A percentile compares a stretch with the other conserved stretches of the same genome.
Conservation (phyloP, 2,888 invertebrate genomes). For the Leptopilina drosophilae region DNA sequence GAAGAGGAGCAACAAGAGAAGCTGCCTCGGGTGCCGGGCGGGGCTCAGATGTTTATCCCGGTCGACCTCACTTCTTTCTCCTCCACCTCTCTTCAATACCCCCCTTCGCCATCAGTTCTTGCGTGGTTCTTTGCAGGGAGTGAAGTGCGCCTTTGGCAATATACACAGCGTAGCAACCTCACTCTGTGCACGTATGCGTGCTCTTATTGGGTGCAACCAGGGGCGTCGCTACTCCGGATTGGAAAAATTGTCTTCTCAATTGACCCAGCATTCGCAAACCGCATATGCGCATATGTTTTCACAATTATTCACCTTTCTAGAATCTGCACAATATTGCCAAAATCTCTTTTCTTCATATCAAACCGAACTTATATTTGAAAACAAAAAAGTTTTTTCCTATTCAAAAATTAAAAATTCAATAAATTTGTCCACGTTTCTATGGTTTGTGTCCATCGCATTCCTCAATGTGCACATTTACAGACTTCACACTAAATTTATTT, state of each 20-base stretch:
- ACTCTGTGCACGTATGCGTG: conserved; percentile 61
- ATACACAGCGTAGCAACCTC: conserved; percentile 57
- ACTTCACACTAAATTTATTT: too few species aligned
- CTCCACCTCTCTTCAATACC: conserved; percentile 55
- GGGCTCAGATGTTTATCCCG: conserved; percentile 77
- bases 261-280: background rate
- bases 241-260: conserved; percentile 12
- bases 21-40: conserved; percentile 75
- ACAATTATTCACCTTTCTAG: too few species aligned
- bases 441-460: too few species aligned
- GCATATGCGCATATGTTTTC: too few species aligned
- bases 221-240: conserved; percentile 67
- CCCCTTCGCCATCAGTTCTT: conserved; percentile 68
- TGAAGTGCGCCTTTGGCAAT: conserved; percentile 70
- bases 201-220: conserved; percentile 70
- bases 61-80: conserved; percentile 72
- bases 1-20: conserved; percentile 64
- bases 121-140: conserved; percentile 54
- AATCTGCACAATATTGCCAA: too few species aligned
- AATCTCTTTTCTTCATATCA: too few species aligned
- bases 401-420: too few species aligned
- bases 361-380: too few species aligned
- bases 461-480: too few species aligned
- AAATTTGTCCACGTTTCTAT: too few species aligned
- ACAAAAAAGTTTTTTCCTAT: too few species aligned